A percentile compares a stretch with the other conserved stretches of the same genome.
Evolutionary conservation across 2,888 invertebrate genomes (phyloP).

Genomic region (Agrochola lota): DNA sequence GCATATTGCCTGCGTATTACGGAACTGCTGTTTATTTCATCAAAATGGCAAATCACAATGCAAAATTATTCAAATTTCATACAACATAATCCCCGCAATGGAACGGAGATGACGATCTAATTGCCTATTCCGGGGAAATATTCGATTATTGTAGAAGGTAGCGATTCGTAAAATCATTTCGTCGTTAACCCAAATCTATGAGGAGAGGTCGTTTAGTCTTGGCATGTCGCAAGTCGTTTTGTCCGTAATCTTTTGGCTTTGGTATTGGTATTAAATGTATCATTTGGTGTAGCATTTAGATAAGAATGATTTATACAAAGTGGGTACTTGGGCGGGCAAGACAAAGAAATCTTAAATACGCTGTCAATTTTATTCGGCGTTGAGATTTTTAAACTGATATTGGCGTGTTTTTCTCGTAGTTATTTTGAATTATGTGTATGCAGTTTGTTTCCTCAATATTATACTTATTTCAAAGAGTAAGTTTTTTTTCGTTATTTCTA

Average conservation of each 20-base stretch:
- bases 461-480: too few species aligned
- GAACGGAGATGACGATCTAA: constrained; percentile 73
- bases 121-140: constrained; percentile 72
- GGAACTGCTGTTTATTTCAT: constrained; percentile 64
- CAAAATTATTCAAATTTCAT: constrained; percentile 81
- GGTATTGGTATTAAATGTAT: constrained; percentile 60
- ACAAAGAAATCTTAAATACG: constrained; percentile 10
- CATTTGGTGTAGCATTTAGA: constrained; percentile 53
- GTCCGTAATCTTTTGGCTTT: constrained; percentile 53
- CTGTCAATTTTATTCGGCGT: constrained; percentile 15
- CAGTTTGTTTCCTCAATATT: background rate
- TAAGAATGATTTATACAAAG: constrained; percentile 53
- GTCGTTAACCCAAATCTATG: constrained; percentile 66
- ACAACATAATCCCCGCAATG: constrained; percentile 73
- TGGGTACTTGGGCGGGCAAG: background rate
- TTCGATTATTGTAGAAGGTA: constrained; percentile 71
- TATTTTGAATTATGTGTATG: background rate
- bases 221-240: constrained; percentile 64
- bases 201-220: constrained; percentile 52
- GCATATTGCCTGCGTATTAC: constrained; percentile 46
- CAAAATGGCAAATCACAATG: constrained; percentile 73
- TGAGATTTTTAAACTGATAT: background rate
- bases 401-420: too few species aligned
- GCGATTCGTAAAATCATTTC: constrained; percentile 63
- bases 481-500: too few species aligned